Base-by-base conservation (phyloP, 2,113 vertebrate genomes). In the Zosterops pallidus region DNA sequence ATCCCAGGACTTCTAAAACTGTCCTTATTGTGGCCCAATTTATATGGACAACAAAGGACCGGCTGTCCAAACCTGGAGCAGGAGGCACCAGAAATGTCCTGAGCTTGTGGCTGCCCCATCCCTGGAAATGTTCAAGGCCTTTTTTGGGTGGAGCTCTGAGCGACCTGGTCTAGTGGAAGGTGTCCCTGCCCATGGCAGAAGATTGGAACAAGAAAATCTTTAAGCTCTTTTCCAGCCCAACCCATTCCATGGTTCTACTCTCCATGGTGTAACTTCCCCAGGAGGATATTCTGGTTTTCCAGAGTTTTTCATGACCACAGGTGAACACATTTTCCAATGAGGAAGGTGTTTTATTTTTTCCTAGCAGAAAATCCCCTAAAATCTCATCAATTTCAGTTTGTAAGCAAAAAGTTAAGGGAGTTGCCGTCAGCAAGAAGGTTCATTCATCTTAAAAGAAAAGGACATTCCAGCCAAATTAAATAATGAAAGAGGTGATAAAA, bases 401-500 rank as follows among this genome's bases (percentile, higher is more conserved):
- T 63, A 91, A 90, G 84, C 29, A 53, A 42, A 76, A 92, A 57
- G 55, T 29, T 29, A 65, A 95, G 89, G 95, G 95, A 95, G 93
- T 74, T 69, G 59, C 63, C 91, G 29, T 52, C 82, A 76, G 78
- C 59, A 91, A 85, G 59, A 64, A 52, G 3, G 67, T 74, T 95
- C 70, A 95, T 96, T 95, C 84, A 63, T 94, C 87, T 92, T 92
- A 55, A 69, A 75, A 77, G 47, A 39, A 83, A 93, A 49, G 68
- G 81, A 70, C 91, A 92, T 97, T 95, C 95, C 93, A 91, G 55
- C 14, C 59, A 77, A 94, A 94, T 94, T 87, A 87, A 91, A 95
- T 92, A 90, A 83, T 87, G 81, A 92, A 94, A 83, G 53, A 70
- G 55, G 63, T 3, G 82, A 92, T 91, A 95, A 96, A 92, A 65